Base-by-base conservation (phyloP, 2,113 vertebrate genomes). In the Saccopteryx bilineata region DNA sequence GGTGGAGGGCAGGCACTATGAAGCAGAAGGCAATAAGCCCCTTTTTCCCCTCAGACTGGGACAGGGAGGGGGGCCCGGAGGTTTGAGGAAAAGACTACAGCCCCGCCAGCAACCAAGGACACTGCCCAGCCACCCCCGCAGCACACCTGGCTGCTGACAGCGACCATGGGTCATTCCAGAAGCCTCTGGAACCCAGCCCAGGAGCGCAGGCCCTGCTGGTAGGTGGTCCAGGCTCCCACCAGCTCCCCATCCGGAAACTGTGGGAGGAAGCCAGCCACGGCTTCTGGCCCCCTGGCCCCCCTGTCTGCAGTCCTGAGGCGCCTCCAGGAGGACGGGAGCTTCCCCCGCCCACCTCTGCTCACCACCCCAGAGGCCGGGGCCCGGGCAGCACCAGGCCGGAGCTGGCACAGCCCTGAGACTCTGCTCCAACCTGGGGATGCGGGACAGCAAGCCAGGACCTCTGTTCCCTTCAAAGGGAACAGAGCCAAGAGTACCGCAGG, bases 341-440 rank as follows among this genome's bases (percentile, higher is more conserved):
- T 4, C 15, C 10, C 1, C 3, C 12, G 19, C 19, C 26, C 5
- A 1, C 1, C 26, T 50, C 14, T 15, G 0, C 19, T 10, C 54
- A 66, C 61, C 19, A 7, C 26, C 74, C 68, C 2, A 21, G 26
- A 56, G 39, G 13, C 50, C 28, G 1, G 50, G 5, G 21, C 48
- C 74, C 23, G 60, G 48, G 68, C 14, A 75, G 54, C 15, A 26
- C 7, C 31, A 60, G 19, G 46, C 31, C 54, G 31, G 23, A 54
- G 23, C 26, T 11, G 23, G 11, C 2, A 4, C 52, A 60, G 74
- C 56, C 58, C 50, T 17, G 4, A n/a, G n/a, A n/a, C 39, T 61
- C 74, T 58, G 9, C 21, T 24, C 71, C 60, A 33, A 23, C 15
- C 33, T 23, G 17, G 39, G 56, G 8, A 61, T 46, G 56, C 39